A percentile compares a stretch with the other conserved stretches of the same genome.
These are phyloP conservation scores for Pseudochromis fuscus DNA, from an alignment of 2,797 vertebrate genomes.

Conservation along the genomic window DNA sequence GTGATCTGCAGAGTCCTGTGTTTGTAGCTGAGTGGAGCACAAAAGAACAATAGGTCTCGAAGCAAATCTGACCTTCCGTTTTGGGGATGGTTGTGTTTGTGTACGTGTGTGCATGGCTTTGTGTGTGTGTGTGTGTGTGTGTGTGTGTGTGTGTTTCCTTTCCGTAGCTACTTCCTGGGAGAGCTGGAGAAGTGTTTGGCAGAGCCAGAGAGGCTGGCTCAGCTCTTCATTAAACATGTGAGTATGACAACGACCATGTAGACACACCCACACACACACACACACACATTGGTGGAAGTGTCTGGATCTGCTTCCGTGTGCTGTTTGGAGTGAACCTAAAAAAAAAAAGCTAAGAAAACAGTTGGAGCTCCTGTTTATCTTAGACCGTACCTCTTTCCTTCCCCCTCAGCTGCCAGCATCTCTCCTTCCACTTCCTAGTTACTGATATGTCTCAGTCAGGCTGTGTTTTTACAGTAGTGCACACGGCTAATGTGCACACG, in stretches of 20 bases:
- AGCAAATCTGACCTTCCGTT: slow-evolving; percentile 60
- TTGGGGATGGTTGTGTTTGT: slow-evolving; percentile 37
- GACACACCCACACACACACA: slow-evolving; percentile 30
- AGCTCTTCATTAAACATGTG: slow-evolving; percentile 99
- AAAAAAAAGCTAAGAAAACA: slow-evolving; percentile 64
- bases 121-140: slow-evolving; percentile 24
- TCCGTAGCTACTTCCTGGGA: slow-evolving; percentile 95
- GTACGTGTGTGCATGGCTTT: slow-evolving; percentile 22
- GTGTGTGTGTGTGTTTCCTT: slow-evolving; percentile 42
- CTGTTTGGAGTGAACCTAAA: slow-evolving; percentile 60
- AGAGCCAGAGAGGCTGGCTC: slow-evolving; percentile 96
- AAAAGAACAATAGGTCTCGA: slow-evolving; percentile 69
- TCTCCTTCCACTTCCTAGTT: slow-evolving; percentile 68
- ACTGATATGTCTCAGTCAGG: slow-evolving; percentile 66
- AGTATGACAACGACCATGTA: slow-evolving; percentile 72
- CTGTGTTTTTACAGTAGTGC: slow-evolving; percentile 59
- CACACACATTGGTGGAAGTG: slow-evolving; percentile 25
- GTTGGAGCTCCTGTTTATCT: slow-evolving; percentile 61
- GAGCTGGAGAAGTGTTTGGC: slow-evolving; percentile 99
- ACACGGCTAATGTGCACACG: slow-evolving; percentile 44
- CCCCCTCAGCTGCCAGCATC: slow-evolving; percentile 42
- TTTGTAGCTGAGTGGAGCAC: slow-evolving; percentile 46
- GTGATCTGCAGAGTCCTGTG: slow-evolving; percentile 40
- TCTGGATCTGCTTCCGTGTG: slow-evolving; percentile 58
- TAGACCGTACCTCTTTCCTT: slow-evolving; percentile 28